Evolutionary conservation across 2,113 vertebrate genomes (phyloP).

Genomic region (Passer montanus): DNA sequence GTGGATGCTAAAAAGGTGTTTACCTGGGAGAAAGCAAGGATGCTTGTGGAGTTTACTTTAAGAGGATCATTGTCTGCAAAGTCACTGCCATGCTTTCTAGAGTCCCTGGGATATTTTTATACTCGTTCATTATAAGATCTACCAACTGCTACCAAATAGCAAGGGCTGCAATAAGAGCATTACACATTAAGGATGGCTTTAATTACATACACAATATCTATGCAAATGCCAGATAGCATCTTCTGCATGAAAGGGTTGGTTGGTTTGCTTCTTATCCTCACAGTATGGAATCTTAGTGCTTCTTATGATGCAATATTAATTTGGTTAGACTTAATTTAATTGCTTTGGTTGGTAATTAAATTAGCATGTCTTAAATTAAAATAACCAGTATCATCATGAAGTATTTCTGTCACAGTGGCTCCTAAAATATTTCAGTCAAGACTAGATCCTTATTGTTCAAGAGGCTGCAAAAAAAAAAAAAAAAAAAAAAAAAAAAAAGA

Average conservation of each 20-base stretch:
- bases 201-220: not conserved
- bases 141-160: not conserved
- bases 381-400: not conserved
- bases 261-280: slow-evolving; percentile 13
- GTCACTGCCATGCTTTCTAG: not conserved
- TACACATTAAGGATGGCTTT: slow-evolving; percentile 16
- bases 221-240: slow-evolving; percentile 37
- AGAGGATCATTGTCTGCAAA: not conserved
- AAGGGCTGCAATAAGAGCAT: not conserved
- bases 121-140: not conserved
- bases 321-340: slow-evolving; percentile 15
- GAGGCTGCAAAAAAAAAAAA: not conserved
- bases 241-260: not conserved
- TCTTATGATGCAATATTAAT: slow-evolving; percentile 35
- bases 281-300: not conserved
- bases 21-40: not conserved
- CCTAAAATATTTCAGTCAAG: not conserved
- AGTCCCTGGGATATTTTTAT: not conserved
- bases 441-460: not conserved
- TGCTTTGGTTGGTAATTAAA: not conserved
- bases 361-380: slow-evolving; percentile 8
- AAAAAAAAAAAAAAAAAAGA: not conserved
- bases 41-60: not conserved
- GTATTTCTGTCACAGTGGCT: not conserved
- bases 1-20: not conserved